A percentile compares a stretch with the other conserved stretches of the same genome.
Conservation (phyloP, 2,113 vertebrate genomes). For the Argyrosomus japonicus region DNA sequence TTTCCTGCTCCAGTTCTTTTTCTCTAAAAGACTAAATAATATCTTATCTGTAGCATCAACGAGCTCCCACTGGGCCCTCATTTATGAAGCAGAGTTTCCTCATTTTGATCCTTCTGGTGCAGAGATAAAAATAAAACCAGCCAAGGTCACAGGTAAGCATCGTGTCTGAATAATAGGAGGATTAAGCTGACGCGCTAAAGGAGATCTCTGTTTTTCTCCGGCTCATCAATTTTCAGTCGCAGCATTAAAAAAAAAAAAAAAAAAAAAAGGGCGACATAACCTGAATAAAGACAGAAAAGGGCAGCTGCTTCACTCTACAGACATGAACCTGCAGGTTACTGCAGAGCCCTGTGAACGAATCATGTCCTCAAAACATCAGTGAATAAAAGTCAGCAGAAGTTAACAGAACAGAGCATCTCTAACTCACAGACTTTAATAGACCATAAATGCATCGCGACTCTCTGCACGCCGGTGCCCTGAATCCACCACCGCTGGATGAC, state of each 20-base stretch:
- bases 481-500: too few relatives aligned
- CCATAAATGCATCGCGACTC: too few relatives aligned
- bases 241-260: background rate
- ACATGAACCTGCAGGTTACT: background rate
- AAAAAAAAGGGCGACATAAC: background rate
- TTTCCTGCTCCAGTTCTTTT: conserved; percentile 44
- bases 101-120: conserved; percentile 43
- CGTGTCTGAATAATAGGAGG: conserved; percentile 22
- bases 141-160: conserved; percentile 58
- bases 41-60: conserved; percentile 18
- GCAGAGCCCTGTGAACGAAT: background rate
- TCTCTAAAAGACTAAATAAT: background rate
- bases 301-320: background rate
- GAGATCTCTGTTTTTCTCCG: conserved; percentile 17
- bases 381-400: too few relatives aligned
- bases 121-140: conserved; percentile 59
- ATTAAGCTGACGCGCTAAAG: conserved; percentile 44
- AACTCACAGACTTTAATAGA: too few relatives aligned
- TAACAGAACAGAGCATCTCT: too few relatives aligned
- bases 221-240: conserved; percentile 36
- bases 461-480: too few relatives aligned
- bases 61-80: conserved; percentile 30
- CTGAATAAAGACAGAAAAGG: background rate
- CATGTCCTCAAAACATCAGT: too few relatives aligned
- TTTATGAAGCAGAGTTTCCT: conserved; percentile 39